Evolutionary conservation across 2,888 invertebrate species (phyloP).

Genomic region (Cephus spinipes): DNA sequence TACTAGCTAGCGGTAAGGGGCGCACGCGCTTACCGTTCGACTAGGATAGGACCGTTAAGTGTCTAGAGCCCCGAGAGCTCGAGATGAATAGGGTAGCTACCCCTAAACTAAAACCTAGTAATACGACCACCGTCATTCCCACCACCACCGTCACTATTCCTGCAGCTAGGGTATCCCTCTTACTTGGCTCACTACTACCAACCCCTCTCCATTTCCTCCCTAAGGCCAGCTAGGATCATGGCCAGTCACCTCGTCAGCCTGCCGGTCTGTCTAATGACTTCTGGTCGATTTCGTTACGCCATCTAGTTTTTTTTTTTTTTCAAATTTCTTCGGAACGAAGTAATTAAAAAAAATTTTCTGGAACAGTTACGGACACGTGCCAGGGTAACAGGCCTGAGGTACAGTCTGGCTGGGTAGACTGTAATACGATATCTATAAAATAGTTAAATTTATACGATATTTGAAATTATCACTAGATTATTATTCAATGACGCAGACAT

Average conservation of each 20-base stretch:
- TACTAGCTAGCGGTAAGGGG: neutral
- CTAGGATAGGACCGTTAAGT: neutral
- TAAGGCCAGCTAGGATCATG: neutral
- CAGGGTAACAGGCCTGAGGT: neutral
- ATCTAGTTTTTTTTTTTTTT: neutral
- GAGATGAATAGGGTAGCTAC: neutral
- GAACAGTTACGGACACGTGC: neutral
- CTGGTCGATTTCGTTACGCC: neutral
- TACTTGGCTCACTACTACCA: neutral
- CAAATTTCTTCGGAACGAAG: neutral
- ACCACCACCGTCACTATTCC: neutral
- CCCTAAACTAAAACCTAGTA: neutral
- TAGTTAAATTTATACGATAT: neutral
- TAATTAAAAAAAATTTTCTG: neutral
- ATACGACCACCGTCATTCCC: neutral
- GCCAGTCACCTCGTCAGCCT: neutral
- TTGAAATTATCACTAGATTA: neutral
- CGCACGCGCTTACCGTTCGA: neutral
- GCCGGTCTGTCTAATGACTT: neutral
- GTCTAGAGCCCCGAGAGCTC: neutral
- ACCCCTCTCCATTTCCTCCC: neutral
- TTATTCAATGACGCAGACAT: neutral
- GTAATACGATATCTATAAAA: too few species aligned
- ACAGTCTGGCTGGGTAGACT: neutral
- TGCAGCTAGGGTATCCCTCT: neutral